Conservation (phyloP, 2,113 vertebrate genomes). For the Laticauda laticaudata region DNA sequence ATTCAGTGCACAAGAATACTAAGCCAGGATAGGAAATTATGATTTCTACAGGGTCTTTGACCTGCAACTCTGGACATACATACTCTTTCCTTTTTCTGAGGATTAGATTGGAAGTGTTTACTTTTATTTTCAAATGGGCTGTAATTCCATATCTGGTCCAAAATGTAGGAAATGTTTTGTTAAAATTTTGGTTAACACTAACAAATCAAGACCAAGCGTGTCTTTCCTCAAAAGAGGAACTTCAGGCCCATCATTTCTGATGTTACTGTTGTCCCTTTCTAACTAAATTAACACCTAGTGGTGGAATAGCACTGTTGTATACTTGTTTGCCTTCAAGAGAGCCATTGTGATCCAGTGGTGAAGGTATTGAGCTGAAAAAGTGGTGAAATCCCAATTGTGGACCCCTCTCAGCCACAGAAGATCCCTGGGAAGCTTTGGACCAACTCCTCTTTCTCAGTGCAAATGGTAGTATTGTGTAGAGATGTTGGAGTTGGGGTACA, state of each 20-base stretch:
- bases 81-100: not conserved
- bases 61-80: not conserved
- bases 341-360: not conserved
- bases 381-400: not conserved
- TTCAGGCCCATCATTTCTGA: not conserved
- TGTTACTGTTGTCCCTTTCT: not conserved
- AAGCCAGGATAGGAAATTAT: not conserved
- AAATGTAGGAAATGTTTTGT: not conserved
- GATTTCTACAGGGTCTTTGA: not conserved
- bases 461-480: not conserved
- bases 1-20: not conserved
- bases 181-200: not conserved
- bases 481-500: not conserved
- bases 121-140: not conserved
- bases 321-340: not conserved
- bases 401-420: not conserved
- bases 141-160: not conserved
- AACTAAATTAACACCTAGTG: not conserved
- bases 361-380: not conserved
- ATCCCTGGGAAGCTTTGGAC: not conserved
- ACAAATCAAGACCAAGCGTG: not conserved
- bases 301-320: not conserved
- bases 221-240: not conserved
- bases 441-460: not conserved
- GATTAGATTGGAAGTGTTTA: not conserved